Conservation (phyloP, 1,140 invertebrate species). For the Armadillidium nasatum region DNA sequence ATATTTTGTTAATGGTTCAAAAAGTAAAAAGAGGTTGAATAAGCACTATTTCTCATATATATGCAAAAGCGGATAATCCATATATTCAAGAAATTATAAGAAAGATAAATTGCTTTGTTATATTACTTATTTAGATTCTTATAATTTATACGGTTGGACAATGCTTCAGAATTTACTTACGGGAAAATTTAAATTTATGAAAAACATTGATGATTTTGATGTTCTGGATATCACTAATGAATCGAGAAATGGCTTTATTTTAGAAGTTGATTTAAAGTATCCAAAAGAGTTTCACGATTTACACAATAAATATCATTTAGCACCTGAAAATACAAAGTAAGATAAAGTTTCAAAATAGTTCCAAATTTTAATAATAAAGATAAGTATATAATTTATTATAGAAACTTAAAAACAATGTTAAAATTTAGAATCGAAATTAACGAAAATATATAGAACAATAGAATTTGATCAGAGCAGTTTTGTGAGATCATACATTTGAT, state of each 20-base stretch:
- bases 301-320: not conserved
- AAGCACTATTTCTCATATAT: not conserved
- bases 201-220: not conserved
- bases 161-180: slow-evolving; percentile 2
- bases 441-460: too few species aligned
- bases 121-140: not conserved
- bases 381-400: too few species aligned
- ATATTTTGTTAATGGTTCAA: not conserved
- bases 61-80: slow-evolving; percentile 19
- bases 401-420: too few species aligned
- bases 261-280: slow-evolving; percentile 21
- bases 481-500: too few species aligned
- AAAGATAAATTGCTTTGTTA: not conserved
- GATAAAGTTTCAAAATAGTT: slow-evolving; percentile 16
- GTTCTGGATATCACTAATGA: not conserved
- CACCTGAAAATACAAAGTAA: not conserved
- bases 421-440: too few species aligned
- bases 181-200: not conserved
- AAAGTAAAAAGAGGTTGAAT: not conserved
- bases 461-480: too few species aligned
- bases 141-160: slow-evolving; percentile 10
- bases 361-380: not conserved
- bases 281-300: not conserved
- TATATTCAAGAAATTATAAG: not conserved
- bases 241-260: not conserved